These are phyloP conservation scores for Meloidogyne hapla DNA, from an alignment of 1,140 invertebrate species.

Conservation along the genomic window DNA sequence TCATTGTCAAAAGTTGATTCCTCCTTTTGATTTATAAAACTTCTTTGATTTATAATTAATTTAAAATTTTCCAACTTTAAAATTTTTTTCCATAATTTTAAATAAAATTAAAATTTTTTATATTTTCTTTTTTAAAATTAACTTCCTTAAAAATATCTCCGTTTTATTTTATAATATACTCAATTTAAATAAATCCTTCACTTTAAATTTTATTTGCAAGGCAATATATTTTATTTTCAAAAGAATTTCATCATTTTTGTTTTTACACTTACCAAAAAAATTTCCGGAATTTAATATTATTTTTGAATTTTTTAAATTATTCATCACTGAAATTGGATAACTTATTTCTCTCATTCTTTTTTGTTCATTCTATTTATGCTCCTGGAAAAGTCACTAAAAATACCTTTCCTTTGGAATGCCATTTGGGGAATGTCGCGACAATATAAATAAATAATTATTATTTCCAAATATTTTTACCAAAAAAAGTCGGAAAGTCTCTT, in stretches of 20 bases:
- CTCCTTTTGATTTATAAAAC: too few species aligned
- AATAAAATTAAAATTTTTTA: too few species aligned
- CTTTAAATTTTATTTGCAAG: not conserved
- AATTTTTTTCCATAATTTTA: too few species aligned
- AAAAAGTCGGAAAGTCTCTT: not conserved
- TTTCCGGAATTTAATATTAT: not conserved
- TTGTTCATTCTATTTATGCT: not conserved
- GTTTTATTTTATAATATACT: too few species aligned
- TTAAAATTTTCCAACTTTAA: too few species aligned
- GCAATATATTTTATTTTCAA: not conserved
- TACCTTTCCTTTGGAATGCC: not conserved
- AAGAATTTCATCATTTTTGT: not conserved
- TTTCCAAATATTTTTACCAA: not conserved
- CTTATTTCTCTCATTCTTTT: not conserved
- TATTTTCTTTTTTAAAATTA: too few species aligned
- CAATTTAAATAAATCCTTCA: too few species aligned
- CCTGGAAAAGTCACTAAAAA: not conserved
- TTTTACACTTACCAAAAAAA: not conserved
- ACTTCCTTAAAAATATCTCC: too few species aligned
- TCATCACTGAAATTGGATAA: conserved; percentile 3
- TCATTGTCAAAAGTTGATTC: too few species aligned
- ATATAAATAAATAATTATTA: not conserved
- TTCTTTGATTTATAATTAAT: too few species aligned
- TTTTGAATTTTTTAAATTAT: not conserved
- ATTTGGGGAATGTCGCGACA: not conserved